Evolutionary conservation across 2,888 invertebrate genomes (phyloP).

Genomic region (Mythimna vitellina): DNA sequence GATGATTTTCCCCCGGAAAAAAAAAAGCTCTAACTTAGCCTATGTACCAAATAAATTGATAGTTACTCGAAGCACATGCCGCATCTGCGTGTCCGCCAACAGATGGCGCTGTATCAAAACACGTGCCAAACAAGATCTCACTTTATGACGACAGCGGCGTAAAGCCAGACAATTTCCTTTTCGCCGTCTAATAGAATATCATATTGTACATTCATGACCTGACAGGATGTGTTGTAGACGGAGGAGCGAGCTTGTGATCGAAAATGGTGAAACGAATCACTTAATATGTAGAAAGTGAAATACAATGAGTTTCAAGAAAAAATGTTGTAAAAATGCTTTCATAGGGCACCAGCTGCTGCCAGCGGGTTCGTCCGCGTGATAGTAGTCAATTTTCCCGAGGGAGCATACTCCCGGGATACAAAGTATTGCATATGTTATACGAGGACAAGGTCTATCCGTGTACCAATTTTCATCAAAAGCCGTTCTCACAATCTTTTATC

Average conservation of each 20-base stretch:
- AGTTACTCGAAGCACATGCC: slow-evolving; percentile 22
- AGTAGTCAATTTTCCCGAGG: too few relatives aligned
- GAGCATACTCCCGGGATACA: too few relatives aligned
- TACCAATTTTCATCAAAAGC: too few relatives aligned
- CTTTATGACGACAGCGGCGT: slow-evolving; percentile 45
- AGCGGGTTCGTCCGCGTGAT: too few relatives aligned
- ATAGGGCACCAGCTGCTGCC: too few relatives aligned
- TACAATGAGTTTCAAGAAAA: background rate
- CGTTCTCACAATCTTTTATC: too few relatives aligned
- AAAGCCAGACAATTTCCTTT: slow-evolving; percentile 62
- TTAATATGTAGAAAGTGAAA: background rate
- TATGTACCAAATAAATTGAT: slow-evolving; percentile 14
- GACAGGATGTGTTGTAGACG: slow-evolving; percentile 13
- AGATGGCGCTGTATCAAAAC: slow-evolving; percentile 50
- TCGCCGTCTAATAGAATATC: slow-evolving; percentile 42
- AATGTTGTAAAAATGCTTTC: background rate
- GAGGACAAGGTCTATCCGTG: too few relatives aligned
- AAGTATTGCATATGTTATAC: too few relatives aligned
- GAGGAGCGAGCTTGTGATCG: background rate
- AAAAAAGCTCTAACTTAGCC: background rate
- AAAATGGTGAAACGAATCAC: background rate
- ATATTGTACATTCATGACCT: slow-evolving; percentile 36
- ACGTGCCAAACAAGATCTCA: slow-evolving; percentile 46
- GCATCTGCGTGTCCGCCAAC: slow-evolving; percentile 30
- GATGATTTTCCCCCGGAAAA: too few relatives aligned